Evolutionary conservation across 2,888 invertebrate species (phyloP).

Genomic region (Eupithecia subfuscata): DNA sequence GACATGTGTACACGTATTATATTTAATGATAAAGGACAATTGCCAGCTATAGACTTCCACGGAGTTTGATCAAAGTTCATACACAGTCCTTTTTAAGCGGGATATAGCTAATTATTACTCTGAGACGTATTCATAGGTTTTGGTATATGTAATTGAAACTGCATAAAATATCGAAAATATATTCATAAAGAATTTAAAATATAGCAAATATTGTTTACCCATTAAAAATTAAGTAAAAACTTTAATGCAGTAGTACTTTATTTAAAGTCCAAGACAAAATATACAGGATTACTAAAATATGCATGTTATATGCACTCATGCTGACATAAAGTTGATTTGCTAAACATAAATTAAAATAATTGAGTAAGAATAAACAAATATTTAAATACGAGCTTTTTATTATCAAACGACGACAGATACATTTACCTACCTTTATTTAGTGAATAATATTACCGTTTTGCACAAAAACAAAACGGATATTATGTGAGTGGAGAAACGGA

Average conservation of each 20-base stretch:
- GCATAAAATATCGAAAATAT: slow-evolving; percentile 29
- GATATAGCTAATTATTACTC: slow-evolving; percentile 14
- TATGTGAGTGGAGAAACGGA: too few species aligned
- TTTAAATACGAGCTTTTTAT: slow-evolving; percentile 6
- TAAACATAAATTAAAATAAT: slow-evolving; percentile 10
- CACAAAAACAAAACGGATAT: too few species aligned
- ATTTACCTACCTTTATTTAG: too few species aligned
- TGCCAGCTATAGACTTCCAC: neutral
- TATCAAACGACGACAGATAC: neutral
- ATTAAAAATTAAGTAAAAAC: neutral
- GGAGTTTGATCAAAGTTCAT: slow-evolving; percentile 10
- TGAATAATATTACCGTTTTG: too few species aligned
- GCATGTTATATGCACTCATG: slow-evolving; percentile 4
- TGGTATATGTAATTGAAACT: slow-evolving; percentile 29
- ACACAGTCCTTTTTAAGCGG: slow-evolving; percentile 6
- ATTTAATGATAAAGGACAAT: neutral
- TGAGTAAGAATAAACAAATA: slow-evolving; percentile 14
- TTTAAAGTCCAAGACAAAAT: neutral
- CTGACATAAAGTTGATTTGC: slow-evolving; percentile 13
- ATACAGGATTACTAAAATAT: slow-evolving; percentile 5
- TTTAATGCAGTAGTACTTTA: slow-evolving; percentile 5
- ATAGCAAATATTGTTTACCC: neutral
- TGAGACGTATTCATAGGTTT: slow-evolving; percentile 31
- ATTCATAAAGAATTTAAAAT: neutral
- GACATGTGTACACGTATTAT: neutral